Base-by-base conservation (phyloP, 2,797 vertebrate genomes). In the Schizopygopsis malacanthus region DNA sequence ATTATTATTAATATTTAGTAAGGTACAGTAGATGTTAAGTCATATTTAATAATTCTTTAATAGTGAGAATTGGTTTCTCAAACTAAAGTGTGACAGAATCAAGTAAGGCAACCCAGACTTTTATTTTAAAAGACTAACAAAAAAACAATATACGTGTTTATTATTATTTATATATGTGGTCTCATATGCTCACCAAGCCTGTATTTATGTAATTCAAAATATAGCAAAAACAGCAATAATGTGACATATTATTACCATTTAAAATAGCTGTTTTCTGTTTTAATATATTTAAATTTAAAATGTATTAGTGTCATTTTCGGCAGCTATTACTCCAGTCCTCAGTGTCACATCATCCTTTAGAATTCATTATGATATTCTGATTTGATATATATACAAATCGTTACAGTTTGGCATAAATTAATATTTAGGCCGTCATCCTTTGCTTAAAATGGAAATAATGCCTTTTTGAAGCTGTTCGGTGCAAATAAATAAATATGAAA, bases 401-500 rank as follows among this genome's bases (percentile, higher is more conserved):
- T 16, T 41, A 25, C 8, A 61, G 39, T 18, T 61, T 4, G 59
- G 1, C 15, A 11, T 25, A 33, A 63, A 79, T 61, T 25, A 25
- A 10, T 37, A 1, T 0, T 41, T 25, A n/a, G 28, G 6, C 11
- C 0, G 0, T 16, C 13, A 52, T 41, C 13, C 47, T 52, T 70
- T 41, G 47, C 25, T 70, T 70, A 10, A 70, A 69, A n/a, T 1
- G 18, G 2, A 54, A 59, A 59, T 59, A 8, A 43, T 56, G 20
- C 20, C 15, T 18, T 82, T 81, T 45, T 82, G 25, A 72, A 71
- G 47, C 15, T 59, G 67, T 43, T 43, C 15, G 28, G 47, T 8
- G n/a, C 56, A 82, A 72, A 72, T 43, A 82, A 82, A 59, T 59
- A 72, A 72, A 59, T 37, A 67, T 12, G 15, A 56, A 28, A 43